Evolutionary conservation across 2,888 invertebrate species (phyloP), one percentile per base, ranked within the genome.

Genomic region (Pseudococcus jackbeardsleyi): DNA sequence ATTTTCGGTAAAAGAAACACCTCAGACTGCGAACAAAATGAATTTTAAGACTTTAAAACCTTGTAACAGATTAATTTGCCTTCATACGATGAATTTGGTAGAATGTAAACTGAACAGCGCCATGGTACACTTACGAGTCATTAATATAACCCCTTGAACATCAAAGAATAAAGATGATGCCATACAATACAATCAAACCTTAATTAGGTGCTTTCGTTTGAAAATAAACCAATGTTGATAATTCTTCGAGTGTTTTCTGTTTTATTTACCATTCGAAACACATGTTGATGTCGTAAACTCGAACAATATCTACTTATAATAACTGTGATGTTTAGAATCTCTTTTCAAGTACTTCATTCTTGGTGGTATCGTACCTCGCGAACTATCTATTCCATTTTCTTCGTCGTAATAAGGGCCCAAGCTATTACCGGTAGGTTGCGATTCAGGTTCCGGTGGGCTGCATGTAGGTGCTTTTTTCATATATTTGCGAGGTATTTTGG

Each of bases 361-460:
- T 82, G 79, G 46, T 9, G 79, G 79, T 12, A 72, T 72, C 17
- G 72, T 33, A 6, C n/a, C 19, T 33, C 79, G 79, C 11, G 86
- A 19, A 46, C 68, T 86, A 22, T 86, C 86, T 86, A 86, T 59
- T 86, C 86, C 86, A 46, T 86, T 86, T 86, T 86, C 68, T 59
- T 68, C 86, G 22, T 86, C 64, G 46, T 54, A 86, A 46, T 86
- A 86, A n/a, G 86, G 86, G 15, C 86, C 86, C 8, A 86, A 42
- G 42, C 46, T 72, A 17, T 50, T 19, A 59, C 85, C 85, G 33
- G 17, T n/a, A 42, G 46, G 11, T 19, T 82, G 79, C 19, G 79
- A 19, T 82, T 82, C 42, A 0, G 33, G 17, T 72, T 72, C 33
- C n/a, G 72, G 72, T 17, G 72, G 17, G 17, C 72, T 33, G 72